Base-by-base conservation (phyloP, 64 coral and sea anemone genomes). In the Pocillopora damicornis region DNA sequence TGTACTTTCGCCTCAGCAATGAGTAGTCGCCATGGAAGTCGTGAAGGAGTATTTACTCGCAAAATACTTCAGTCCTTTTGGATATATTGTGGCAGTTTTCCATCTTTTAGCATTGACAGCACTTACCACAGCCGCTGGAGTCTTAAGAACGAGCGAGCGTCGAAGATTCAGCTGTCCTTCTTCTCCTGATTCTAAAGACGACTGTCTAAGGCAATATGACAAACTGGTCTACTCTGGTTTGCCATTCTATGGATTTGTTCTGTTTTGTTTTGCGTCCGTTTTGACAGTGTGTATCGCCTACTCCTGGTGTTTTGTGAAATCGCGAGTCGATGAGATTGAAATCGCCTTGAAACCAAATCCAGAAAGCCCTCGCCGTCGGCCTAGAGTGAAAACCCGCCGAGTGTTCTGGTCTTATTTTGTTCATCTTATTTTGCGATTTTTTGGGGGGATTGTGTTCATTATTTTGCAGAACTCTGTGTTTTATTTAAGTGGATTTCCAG, bases 311-410 rank as follows among this genome's bases (percentile, higher is more conserved):
- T 76, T 25, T 83, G 89, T 77, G 8, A 76, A 76, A 61, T 76
- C 57, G 30, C 72, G 89, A 66, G 74, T 91, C 11, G 89, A 91
- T 36, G 73, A 91, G 45, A 63, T 77, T 25, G 89, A 91, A 86
- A 18, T 23, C 63, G 35, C 20, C 18, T 66, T 59, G 22, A 88
- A 76, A n/a, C 9, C 60, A 11, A 36, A 88, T 60, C 5, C 58
- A 2, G 87, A 88, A 34, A 77, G 76, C 23, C 86, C 71, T 37
- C 86, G 74, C 13, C 87, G 10, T 14, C 18, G 72, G 36, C 62
- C 1, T 16, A 76, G 13, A 78, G 35, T 76, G 5, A 77, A 1
- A 58, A 78, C 74, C 78, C 87, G 87, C 35, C 73, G 87, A 51
- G 75, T 88, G 18, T 88, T 77, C 22, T 76, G 9, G 22, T 82